Evolutionary conservation across 30 jellyfish, hydroid and myxozoan genomes (phyloP).

Genomic region (Cassiopea andromeda): DNA sequence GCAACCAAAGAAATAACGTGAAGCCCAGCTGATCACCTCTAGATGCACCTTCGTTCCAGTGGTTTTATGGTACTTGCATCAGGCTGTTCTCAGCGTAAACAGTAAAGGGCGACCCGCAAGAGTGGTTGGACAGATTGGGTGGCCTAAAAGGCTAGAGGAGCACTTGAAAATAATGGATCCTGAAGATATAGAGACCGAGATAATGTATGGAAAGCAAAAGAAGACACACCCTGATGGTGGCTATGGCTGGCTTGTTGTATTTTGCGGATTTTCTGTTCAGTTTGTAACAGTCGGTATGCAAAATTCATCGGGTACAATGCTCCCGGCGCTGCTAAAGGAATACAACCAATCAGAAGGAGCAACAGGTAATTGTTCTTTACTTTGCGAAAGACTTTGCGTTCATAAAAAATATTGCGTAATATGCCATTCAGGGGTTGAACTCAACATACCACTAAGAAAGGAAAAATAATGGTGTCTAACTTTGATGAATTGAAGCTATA

Average conservation of each 20-base stretch:
- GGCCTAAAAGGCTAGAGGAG: no score
- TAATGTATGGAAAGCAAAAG: constrained; percentile 5
- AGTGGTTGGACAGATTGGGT: not conserved
- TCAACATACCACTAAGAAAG: no score
- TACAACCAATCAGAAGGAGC: constrained; percentile 85
- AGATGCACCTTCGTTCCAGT: constrained; percentile 31
- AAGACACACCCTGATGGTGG: constrained; percentile 99
- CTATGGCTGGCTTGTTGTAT: constrained; percentile 95
- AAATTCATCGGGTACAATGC: constrained; percentile 94
- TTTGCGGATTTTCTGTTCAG: constrained; percentile 88
- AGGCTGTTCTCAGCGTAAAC: constrained; percentile 5
- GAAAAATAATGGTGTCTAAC: no score
- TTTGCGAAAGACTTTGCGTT: no score
- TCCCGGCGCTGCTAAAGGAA: constrained; percentile 81
- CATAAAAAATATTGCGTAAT: no score
- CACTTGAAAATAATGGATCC: no score
- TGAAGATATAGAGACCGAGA: constrained; percentile 34
- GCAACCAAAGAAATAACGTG: constrained; percentile 46
- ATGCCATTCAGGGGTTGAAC: no score
- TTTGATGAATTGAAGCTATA: no score
- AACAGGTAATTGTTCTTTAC: constrained; percentile 85
- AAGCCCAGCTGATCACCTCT: constrained; percentile 27
- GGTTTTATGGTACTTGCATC: constrained; percentile 73
- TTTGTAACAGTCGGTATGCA: constrained; percentile 89
- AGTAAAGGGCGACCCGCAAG: constrained; percentile 19